Percentiles rank a stretch among this genome's conserved stretches.
Evolutionary conservation across 2,888 invertebrate genomes (phyloP).

Genomic region (Lasioglossum figueresi): DNA sequence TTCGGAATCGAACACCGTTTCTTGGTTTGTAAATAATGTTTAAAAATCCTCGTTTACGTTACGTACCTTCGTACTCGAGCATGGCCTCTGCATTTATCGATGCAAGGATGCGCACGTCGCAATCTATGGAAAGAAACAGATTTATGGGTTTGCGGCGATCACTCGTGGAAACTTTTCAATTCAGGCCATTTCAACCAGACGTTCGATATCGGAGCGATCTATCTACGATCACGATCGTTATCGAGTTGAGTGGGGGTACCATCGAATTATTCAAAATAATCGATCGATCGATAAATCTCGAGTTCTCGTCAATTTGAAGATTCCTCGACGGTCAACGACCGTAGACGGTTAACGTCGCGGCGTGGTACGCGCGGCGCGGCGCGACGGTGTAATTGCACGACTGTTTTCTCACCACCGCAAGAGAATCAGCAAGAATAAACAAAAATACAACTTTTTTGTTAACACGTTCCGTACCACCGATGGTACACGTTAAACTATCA

Average conservation of each 20-base stretch:
- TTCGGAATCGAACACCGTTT: background rate
- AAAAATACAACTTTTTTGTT: background rate
- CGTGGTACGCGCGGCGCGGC: background rate
- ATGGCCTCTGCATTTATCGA: constrained; percentile 20
- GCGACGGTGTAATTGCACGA: background rate
- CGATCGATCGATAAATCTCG: background rate
- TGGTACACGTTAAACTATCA: no score
- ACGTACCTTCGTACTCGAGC: constrained; percentile 49
- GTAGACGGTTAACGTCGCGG: background rate
- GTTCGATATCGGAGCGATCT: background rate
- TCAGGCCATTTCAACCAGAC: background rate
- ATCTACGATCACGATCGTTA: background rate
- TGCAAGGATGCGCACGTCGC: background rate
- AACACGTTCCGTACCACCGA: no score
- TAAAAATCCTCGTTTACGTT: background rate
- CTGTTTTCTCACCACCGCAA: no score
- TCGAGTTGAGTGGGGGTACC: background rate
- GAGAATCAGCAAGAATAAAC: no score
- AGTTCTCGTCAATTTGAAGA: background rate
- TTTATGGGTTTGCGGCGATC: background rate
- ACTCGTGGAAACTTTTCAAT: background rate
- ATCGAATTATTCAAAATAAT: constrained; percentile 16
- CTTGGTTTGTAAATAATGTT: background rate
- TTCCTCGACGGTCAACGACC: background rate
- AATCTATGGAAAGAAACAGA: constrained; percentile 33